phyloP scores from a whole-genome alignment of 2,113 vertebrate genomes.

The Saimiri boliviensis region DNA sequence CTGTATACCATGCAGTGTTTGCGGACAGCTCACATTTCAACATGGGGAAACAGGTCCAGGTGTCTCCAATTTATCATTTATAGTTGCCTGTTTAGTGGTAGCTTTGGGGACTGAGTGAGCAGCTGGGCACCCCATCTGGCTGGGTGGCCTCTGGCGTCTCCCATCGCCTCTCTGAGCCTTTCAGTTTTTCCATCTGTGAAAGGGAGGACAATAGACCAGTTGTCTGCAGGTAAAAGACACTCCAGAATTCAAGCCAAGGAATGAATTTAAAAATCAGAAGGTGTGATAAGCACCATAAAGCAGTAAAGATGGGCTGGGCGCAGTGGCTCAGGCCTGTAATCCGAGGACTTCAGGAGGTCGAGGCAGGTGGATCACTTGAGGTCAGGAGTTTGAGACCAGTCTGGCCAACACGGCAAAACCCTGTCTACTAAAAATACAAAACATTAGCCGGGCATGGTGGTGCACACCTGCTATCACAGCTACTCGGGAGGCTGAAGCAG shows the following conservation, averaged over 20 bases:
- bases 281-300: no score
- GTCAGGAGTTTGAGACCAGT: no score
- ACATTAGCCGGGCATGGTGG: no score
- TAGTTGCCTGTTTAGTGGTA: not conserved
- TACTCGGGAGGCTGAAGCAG: no score
- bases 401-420: no score
- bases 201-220: not conserved
- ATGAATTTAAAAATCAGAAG: not conserved
- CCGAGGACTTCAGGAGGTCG: no score
- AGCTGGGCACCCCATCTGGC: no score
- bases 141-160: not conserved
- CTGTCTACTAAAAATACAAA: no score
- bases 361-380: no score
- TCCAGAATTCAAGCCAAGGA: not conserved
- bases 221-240: not conserved
- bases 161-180: not conserved
- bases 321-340: no score
- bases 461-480: no score
- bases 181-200: not conserved
- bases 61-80: accelerated
- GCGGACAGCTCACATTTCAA: not conserved
- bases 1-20: not conserved
- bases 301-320: accelerated
- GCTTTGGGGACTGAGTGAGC: no score
- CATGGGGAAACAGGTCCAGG: accelerated